phyloP scores from a whole-genome alignment of 2,888 invertebrate species.

The Lutraria lutraria region DNA sequence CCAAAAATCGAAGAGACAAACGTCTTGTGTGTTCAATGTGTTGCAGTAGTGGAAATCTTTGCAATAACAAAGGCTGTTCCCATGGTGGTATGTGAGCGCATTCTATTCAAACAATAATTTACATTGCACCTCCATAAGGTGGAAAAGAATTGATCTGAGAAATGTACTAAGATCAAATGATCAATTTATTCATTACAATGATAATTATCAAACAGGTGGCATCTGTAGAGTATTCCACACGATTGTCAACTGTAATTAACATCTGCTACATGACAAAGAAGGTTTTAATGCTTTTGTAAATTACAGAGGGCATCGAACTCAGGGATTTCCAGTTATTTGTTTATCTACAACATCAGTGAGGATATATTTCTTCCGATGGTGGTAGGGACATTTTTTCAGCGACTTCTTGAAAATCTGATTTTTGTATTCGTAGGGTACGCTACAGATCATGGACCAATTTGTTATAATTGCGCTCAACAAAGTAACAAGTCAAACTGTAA shows the following conservation, averaged over 20 bases:
- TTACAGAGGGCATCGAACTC: no score
- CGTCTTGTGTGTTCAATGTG: slow-evolving; percentile 8
- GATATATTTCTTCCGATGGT: no score
- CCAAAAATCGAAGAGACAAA: slow-evolving; percentile 1
- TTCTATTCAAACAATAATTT: neutral
- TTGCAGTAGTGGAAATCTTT: slow-evolving; percentile 31
- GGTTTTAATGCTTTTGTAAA: neutral
- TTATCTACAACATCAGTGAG: no score
- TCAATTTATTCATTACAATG: neutral
- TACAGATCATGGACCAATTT: slow-evolving; percentile 39
- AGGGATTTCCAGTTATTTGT: no score
- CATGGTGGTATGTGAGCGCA: neutral
- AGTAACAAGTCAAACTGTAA: neutral
- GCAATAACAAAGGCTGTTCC: slow-evolving; percentile 29
- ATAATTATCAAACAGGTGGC: neutral
- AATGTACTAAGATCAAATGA: neutral
- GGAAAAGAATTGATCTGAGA: neutral
- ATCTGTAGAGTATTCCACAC: neutral
- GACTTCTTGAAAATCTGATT: neutral
- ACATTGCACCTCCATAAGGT: neutral
- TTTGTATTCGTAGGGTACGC: slow-evolving; percentile 13
- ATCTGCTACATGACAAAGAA: neutral
- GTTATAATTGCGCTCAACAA: slow-evolving; percentile 43
- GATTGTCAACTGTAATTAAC: neutral
- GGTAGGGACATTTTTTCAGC: neutral